Evolutionary conservation across 2,888 invertebrate species (phyloP), one percentile per base, ranked within the genome.

Genomic region (Therioaphis trifolii): DNA sequence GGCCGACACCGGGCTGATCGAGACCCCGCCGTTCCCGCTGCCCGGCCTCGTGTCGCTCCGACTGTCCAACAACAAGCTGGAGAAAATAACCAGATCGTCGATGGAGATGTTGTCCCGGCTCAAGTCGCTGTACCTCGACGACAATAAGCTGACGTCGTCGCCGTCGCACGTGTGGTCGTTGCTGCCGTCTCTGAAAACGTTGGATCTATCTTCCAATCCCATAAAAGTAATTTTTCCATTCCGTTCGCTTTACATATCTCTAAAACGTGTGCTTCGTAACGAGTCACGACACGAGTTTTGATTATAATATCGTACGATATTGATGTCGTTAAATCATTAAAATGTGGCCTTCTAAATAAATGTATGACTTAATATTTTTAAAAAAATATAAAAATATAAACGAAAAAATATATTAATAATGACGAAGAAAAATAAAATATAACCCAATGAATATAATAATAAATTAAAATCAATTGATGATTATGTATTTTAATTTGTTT

Each of bases 121-220:
- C 79, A 93, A 95, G 86, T 91, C 92, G 86, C 91, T 96, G 85
- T 92, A 94, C 88, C 89, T 96, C 86, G 93, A 94, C 86, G 91
- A 93, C 88, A 96, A 96, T 90, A 93, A 93, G 87, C 89, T 96
- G 85, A 91, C 91, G 80, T 92, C 93, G 86, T 91, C 95, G 87
- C 95, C 94, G 86, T 92, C 93, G 87, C 92, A 94, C 85, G 91
- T 93, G 86, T 95, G 95, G 92, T 90, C 92, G 87, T 89, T 93
- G 88, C 91, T 96, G 85, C 92, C 91, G 84, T 91, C 93, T 85
- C 91, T 97, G 86, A 93, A 94, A 86, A 91, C 92, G 69, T 90
- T 97, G 80, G 95, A 96, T 88, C 88, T 96, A 79, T 95, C 96
- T 0, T 92, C 92, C 87, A 97, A 97, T 89, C 95, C 95, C 12